Evolutionary conservation across 2,113 vertebrate genomes (phyloP).

Genomic region (Hystrix cristata): DNA sequence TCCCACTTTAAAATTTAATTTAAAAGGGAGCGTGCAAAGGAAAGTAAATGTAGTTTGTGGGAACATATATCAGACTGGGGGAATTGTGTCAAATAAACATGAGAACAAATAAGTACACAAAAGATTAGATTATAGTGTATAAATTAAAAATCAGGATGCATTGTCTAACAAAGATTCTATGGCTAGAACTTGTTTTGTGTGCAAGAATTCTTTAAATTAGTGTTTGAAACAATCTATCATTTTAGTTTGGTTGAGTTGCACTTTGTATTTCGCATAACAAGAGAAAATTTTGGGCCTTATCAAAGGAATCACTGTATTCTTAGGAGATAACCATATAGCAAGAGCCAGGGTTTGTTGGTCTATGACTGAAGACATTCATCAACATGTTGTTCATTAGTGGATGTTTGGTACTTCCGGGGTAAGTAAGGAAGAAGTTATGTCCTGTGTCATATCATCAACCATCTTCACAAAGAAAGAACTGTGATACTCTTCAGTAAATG

Average conservation of each 20-base stretch:
- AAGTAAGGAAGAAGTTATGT: neutral
- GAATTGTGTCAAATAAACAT: neutral
- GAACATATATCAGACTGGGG: neutral
- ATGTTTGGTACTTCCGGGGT: neutral
- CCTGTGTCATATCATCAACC: neutral
- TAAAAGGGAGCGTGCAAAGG: neutral
- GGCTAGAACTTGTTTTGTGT: neutral
- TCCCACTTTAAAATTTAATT: neutral
- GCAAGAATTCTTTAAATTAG: neutral
- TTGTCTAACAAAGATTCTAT: neutral
- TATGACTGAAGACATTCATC: neutral
- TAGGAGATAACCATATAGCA: neutral
- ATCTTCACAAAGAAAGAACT: neutral
- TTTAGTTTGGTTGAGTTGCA: neutral
- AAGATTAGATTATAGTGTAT: neutral
- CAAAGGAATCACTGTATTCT: neutral
- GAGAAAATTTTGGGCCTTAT: neutral
- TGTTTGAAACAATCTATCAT: neutral
- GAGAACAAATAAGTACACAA: neutral
- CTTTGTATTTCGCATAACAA: neutral
- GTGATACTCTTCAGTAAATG: neutral
- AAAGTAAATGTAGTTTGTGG: neutral
- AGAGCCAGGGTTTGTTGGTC: neutral
- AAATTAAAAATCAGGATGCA: neutral
- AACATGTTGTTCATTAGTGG: neutral